phyloP scores from a whole-genome alignment of 2,113 vertebrate genomes.

The Syrrhaptes paradoxus region DNA sequence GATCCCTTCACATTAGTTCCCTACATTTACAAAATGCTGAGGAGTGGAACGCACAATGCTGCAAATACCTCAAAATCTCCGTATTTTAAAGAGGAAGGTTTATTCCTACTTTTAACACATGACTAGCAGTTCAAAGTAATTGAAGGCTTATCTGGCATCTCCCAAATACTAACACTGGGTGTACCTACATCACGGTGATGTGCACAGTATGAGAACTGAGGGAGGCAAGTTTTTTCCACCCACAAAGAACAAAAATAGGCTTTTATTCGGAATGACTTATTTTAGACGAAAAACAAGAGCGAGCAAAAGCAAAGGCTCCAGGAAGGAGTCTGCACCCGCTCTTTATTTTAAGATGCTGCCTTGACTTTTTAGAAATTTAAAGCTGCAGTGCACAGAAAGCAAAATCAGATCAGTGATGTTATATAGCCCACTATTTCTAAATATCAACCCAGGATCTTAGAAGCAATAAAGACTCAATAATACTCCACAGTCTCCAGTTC shows the following conservation, averaged over 20 bases:
- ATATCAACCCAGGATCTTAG: constrained; percentile 6
- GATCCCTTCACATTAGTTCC: neutral
- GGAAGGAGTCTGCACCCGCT: constrained; percentile 23
- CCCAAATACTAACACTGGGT: constrained; percentile 8
- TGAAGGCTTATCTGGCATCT: constrained; percentile 22
- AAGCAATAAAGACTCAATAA: constrained; percentile 51
- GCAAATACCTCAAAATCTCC: neutral
- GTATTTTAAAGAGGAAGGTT: neutral
- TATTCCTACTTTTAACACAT: neutral
- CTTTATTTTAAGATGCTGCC: constrained; percentile 32
- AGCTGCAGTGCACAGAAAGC: constrained; percentile 11
- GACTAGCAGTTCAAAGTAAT: constrained; percentile 16
- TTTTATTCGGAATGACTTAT: constrained; percentile 47
- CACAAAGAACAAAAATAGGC: constrained; percentile 57
- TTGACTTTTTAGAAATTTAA: constrained; percentile 45
- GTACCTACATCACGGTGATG: neutral
- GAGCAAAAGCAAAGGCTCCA: constrained; percentile 37
- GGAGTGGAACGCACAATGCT: neutral
- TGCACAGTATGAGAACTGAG: neutral
- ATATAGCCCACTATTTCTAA: neutral
- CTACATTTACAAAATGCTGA: neutral
- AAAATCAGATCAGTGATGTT: neutral
- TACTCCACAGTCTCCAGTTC: neutral
- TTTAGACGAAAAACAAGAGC: constrained; percentile 38
- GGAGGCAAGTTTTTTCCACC: constrained; percentile 23